Evolutionary conservation across 2,797 vertebrate species (phyloP).

Genomic region (Chelmon rostratus): DNA sequence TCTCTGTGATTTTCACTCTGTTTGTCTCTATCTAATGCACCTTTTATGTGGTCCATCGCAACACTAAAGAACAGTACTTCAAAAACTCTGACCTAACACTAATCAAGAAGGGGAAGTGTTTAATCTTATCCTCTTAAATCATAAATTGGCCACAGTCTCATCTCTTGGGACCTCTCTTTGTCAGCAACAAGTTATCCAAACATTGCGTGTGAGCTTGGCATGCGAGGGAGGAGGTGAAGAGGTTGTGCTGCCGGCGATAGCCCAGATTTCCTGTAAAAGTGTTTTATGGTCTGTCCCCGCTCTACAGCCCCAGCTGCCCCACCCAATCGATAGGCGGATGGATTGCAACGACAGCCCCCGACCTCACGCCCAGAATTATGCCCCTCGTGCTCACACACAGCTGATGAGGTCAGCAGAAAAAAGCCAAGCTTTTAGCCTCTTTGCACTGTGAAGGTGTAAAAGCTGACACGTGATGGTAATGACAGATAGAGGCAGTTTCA

Average conservation of each 20-base stretch:
- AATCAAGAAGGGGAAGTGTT: conserved; percentile 39
- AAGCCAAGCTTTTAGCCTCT: conserved; percentile 66
- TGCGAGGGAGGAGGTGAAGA: conserved; percentile 35
- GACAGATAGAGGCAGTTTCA: conserved; percentile 65
- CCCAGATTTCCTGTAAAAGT: conserved; percentile 77
- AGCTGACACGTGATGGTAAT: conserved; percentile 64
- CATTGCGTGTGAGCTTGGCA: conserved; percentile 50
- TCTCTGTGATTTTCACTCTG: conserved; percentile 37
- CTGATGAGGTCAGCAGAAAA: conserved; percentile 80
- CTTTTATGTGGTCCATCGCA: conserved; percentile 26
- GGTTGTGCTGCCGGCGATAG: conserved; percentile 44
- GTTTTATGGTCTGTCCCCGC: conserved; percentile 69
- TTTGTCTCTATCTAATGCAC: conserved; percentile 22
- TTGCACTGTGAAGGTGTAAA: conserved; percentile 64
- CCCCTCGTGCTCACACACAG: conserved; percentile 63
- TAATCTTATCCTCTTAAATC: conserved; percentile 33
- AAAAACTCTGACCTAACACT: conserved; percentile 35
- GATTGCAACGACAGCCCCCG: conserved; percentile 71
- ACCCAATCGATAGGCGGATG: conserved; percentile 75
- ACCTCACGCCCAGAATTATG: conserved; percentile 73
- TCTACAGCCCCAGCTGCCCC: conserved; percentile 50
- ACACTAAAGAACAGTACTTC: conserved; percentile 23
- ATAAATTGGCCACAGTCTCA: conserved; percentile 32
- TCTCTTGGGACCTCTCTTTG: conserved; percentile 48
- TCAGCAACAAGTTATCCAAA: conserved; percentile 71